Evolutionary conservation across 2,888 invertebrate species (phyloP), one percentile per base, ranked within the genome.

Genomic region (Autographa pulchrina): DNA sequence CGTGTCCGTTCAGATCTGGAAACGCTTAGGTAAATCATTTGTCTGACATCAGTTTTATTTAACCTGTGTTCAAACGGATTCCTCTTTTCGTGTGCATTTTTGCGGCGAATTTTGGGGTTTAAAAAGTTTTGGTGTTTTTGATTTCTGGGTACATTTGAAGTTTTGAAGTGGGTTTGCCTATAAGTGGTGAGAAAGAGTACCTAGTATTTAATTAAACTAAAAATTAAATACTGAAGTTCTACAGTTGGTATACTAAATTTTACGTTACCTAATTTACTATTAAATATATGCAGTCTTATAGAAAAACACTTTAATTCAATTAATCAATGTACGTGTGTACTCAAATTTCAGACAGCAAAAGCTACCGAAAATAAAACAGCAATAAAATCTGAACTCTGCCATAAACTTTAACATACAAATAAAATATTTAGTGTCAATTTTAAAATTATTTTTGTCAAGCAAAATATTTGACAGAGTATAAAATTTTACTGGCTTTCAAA

Each of bases 11-110:
- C 62, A 70, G 74, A 79, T 79, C 72, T 62, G 68, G 76, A 84
- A 84, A 67, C 78, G 86, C 74, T 85, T 84, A 74, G 78, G 85
- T 82, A 84, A 85, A 78, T 83, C 70, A 83, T 83, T 80, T 83
- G 71, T 72, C 76, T 66, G 75, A 75, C 72, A 72, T 77, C 73
- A 63, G 68, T 38, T 73, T 77, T 73, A 81, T 77, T 81, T 64
- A 66, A 77, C 35, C 62, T 25, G 25, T 25, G 58, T 78, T 68
- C 63, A 64, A 72, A 65, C 63, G n/a, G 59, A 56, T 41, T 61
- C 63, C 73, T 56, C 60, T 32, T 16, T 54, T 62, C 20, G 62
- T 9, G 48, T 48, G 60, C 62, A 63, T 58, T 72, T 72, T 69
- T 63, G 20, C 1, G n/a, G 31, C 4, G n/a, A 14, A 48, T 18